Base-by-base conservation (phyloP, 2,888 invertebrate species). In the Hypselothyrea guttata region DNA sequence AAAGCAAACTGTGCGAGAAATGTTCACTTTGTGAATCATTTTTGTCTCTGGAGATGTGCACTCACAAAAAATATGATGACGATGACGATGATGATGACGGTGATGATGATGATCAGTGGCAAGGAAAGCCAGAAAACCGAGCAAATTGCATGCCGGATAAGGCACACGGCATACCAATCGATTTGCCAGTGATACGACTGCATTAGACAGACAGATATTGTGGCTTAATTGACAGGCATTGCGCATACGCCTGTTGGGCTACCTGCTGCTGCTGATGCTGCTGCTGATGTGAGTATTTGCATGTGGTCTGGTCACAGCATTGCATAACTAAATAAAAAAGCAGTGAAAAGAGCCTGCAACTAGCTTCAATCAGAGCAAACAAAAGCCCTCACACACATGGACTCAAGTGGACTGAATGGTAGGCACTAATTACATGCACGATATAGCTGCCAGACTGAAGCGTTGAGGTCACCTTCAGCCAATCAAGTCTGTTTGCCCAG, bases 1-100 rank as follows among this genome's bases (percentile, higher is more conserved):
- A 54, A 52, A 46, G 56, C 45, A 81, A 84, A 76, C 68, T 81
- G 68, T 81, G 78, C 74, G 71, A 71, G 63, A 78, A 78, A 84
- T 60, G 61, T 34, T 66, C 65, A 68, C 77, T 84, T 81, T 78
- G 84, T 84, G 68, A 62, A 65, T 47, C 53, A 67, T 54, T 22
- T 63, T 59, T 53, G 64, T 79, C 76, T 44, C 64, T 62, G 58
- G 28, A 49, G 71, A 51, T 72, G 52, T 22, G 22, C 22, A 31
- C 30, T 13, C 12, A 40, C 13, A 28, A 31, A 31, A 44, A 7
- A 52, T n/a, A n/a, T 41, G 30, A 45, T 33, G 58, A 45, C 18
- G 13, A 27, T 1, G 9, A 12, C 11, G 22, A 30, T 2, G 4
- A 44, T 3, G 37, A 44, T 12, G 38, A 41, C 27, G 33, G 11